These are phyloP conservation scores for Pseudococcus jackbeardsleyi DNA, from an alignment of 2,888 invertebrate species.

Conservation along the genomic window DNA sequence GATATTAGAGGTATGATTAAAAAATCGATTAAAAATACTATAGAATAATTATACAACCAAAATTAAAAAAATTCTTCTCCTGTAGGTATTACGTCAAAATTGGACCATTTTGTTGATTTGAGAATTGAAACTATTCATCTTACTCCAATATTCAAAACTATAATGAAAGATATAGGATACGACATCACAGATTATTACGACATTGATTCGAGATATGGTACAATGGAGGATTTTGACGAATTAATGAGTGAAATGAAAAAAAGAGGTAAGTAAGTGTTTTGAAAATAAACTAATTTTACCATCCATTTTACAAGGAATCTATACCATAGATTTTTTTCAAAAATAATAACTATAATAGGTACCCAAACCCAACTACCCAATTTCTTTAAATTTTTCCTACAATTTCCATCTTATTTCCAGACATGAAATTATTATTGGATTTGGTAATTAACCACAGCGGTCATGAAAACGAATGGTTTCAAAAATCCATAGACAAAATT, in stretches of 20 bases:
- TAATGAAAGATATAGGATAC: background rate
- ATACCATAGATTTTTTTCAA: too few relatives aligned
- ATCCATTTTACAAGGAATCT: too few relatives aligned
- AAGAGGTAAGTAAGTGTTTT: background rate
- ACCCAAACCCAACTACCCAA: background rate
- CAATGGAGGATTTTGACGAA: background rate
- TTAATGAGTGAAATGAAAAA: conserved; percentile 4
- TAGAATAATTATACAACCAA: background rate
- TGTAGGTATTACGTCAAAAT: conserved; percentile 1
- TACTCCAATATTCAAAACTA: background rate
- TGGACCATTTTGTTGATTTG: background rate
- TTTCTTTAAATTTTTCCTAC: background rate
- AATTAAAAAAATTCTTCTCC: background rate
- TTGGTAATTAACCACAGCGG: conserved; percentile 20
- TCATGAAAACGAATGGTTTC: background rate
- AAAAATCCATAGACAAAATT: conserved; percentile 68
- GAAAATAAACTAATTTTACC: background rate
- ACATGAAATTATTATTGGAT: background rate
- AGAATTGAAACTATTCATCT: background rate
- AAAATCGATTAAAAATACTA: background rate
- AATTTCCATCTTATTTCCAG: background rate
- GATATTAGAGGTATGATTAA: background rate
- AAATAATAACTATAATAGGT: too few relatives aligned
- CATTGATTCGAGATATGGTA: conserved; percentile 19
- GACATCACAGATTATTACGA: background rate